These are phyloP conservation scores for Geopemphigus sp. DNA, from an alignment of 1,140 invertebrate species.

Conservation along the genomic window DNA sequence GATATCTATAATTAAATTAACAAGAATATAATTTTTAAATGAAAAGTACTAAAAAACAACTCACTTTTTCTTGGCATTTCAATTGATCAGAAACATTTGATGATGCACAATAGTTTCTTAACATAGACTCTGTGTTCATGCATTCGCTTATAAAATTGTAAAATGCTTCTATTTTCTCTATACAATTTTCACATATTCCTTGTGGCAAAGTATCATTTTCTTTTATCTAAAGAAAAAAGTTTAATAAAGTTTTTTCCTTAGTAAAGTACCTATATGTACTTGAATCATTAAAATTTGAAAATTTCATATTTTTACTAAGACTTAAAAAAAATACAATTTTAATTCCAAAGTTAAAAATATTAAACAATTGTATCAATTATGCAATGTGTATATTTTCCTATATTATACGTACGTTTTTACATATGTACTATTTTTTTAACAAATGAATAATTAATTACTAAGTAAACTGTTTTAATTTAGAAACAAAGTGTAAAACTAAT, in stretches of 20 bases:
- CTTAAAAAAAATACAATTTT: too few relatives aligned
- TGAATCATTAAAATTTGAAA: too few relatives aligned
- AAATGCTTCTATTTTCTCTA: constrained; percentile 64
- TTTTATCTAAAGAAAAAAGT: constrained; percentile 59
- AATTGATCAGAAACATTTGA: constrained; percentile 63
- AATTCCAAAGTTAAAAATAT: too few relatives aligned
- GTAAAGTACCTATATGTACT: too few relatives aligned
- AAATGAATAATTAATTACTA: too few relatives aligned
- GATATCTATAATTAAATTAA: too few relatives aligned
- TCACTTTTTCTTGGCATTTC: constrained; percentile 63
- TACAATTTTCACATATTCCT: constrained; percentile 66
- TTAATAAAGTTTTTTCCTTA: too few relatives aligned
- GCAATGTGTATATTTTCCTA: too few relatives aligned
- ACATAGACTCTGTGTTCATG: constrained; percentile 66
- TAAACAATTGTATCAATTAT: too few relatives aligned
- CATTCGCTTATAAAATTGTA: constrained; percentile 65
- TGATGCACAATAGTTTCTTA: constrained; percentile 66
- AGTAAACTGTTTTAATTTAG: too few relatives aligned
- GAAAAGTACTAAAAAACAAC: not conserved
- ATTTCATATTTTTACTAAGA: too few relatives aligned
- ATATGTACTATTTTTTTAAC: not conserved
- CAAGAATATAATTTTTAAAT: not conserved
- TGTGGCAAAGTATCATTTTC: constrained; percentile 70
- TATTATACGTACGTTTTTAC: not conserved
- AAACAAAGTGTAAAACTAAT: too few relatives aligned